Conservation (phyloP, 2,113 vertebrate genomes). For the Alouatta palliata region DNA sequence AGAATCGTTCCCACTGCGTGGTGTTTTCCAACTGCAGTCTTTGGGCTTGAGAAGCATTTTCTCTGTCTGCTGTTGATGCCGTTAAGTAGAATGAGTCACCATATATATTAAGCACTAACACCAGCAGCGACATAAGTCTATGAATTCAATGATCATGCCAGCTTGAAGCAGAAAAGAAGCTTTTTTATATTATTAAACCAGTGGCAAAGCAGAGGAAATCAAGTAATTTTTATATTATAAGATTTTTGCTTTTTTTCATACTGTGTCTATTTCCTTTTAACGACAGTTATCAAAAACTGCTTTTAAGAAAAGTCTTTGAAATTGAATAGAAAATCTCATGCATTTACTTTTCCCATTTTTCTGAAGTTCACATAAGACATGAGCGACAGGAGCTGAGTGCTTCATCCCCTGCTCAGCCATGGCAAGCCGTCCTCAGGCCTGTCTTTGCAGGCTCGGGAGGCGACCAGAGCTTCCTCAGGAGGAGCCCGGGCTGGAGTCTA, state of each 20-base stretch:
- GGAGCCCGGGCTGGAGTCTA: not conserved
- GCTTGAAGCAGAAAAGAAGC: not conserved
- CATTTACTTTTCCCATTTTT: not conserved
- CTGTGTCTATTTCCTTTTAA: conserved; percentile 19
- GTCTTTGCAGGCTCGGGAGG: fast-evolving
- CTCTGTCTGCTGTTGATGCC: not conserved
- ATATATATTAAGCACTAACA: not conserved
- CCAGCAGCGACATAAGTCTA: not conserved
- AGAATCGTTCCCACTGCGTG: not conserved
- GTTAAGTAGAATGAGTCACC: not conserved
- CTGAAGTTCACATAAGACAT: conserved; percentile 8
- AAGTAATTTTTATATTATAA: not conserved
- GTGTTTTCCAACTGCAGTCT: not conserved
- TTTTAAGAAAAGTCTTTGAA: conserved; percentile 38
- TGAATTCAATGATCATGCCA: not conserved
- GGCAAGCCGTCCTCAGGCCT: fast-evolving
- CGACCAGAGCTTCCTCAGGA: not conserved
- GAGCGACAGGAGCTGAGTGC: not conserved
- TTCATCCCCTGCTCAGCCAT: not conserved
- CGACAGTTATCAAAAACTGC: conserved; percentile 37
- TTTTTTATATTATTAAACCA: not conserved
- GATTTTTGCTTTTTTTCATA: not conserved
- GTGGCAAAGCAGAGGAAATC: not conserved
- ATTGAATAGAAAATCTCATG: not conserved
- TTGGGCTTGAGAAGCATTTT: not conserved